A percentile compares a stretch with the other conserved stretches of the same genome.
Evolutionary conservation across 2,888 invertebrate species (phyloP).

Genomic region (Drosophila meridiana): DNA sequence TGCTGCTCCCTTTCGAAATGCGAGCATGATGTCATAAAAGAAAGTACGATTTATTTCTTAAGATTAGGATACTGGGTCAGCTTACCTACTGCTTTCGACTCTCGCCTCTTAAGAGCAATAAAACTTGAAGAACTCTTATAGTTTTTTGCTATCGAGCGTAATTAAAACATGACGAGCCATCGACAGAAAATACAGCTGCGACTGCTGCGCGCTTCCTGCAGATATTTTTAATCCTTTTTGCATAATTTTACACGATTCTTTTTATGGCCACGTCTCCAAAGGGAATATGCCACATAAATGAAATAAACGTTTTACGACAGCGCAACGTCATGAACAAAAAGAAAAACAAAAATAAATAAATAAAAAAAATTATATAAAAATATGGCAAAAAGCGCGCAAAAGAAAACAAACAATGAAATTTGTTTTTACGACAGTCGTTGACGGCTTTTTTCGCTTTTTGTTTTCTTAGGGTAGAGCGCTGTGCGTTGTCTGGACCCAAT

Average conservation of each 20-base stretch:
- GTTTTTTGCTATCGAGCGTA: constrained; percentile 69
- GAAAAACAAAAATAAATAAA: constrained; percentile 37
- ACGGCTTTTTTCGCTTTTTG: constrained; percentile 34
- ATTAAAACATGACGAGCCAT: constrained; percentile 65
- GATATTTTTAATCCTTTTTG: constrained; percentile 76
- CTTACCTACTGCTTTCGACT: neutral
- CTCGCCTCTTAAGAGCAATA: constrained; percentile 43
- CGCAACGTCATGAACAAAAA: constrained; percentile 26
- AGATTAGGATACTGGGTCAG: constrained; percentile 41
- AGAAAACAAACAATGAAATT: constrained; percentile 72
- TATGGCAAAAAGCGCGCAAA: constrained; percentile 69
- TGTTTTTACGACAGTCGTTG: constrained; percentile 55
- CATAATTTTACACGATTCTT: constrained; percentile 76
- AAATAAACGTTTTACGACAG: constrained; percentile 78
- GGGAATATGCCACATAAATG: constrained; percentile 78
- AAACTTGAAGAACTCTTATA: constrained; percentile 54
- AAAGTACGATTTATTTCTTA: constrained; percentile 49
- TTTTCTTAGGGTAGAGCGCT: constrained; percentile 46
- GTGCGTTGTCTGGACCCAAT: constrained; percentile 51
- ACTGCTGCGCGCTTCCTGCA: constrained; percentile 49
- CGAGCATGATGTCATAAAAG: constrained; percentile 32
- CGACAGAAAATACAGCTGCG: constrained; percentile 61
- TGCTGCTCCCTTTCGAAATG: neutral
- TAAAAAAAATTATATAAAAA: constrained; percentile 52
- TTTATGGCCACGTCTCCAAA: constrained; percentile 68